phyloP scores from a whole-genome alignment of 2,113 vertebrate genomes.

The Sturnira hondurensis region DNA sequence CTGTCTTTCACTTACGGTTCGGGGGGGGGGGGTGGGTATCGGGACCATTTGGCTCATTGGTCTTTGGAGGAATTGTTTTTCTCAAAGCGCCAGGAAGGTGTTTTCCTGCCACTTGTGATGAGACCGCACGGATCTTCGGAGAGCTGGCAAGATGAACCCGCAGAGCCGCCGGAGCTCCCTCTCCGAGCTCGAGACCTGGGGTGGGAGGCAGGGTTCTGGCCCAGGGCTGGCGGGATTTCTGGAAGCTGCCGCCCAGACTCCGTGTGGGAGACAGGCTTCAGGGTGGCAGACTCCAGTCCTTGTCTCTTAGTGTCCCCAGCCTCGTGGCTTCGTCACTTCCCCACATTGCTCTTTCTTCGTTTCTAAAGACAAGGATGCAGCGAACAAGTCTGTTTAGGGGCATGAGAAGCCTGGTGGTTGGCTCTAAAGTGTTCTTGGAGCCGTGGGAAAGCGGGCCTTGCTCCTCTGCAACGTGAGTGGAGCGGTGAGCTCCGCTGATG shows the following conservation, averaged over 20 bases:
- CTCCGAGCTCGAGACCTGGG: neutral
- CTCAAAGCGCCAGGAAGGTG: neutral
- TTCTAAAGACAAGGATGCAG: neutral
- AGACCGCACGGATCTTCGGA: too few relatives aligned
- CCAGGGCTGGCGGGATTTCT: neutral
- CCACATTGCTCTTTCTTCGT: rapidly evolving
- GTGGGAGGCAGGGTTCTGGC: neutral
- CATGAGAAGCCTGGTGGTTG: neutral
- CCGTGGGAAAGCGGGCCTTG: neutral
- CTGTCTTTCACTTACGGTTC: neutral
- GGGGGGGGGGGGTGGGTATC: neutral
- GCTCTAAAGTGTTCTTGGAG: neutral
- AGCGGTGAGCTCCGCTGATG: neutral
- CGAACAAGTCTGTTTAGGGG: neutral
- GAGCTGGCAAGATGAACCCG: rapidly evolving
- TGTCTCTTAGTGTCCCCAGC: neutral
- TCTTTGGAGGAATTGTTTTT: neutral
- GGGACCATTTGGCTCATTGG: neutral
- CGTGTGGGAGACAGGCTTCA: neutral
- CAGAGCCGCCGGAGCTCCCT: neutral
- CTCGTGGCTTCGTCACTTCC: neutral
- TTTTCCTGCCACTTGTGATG: neutral
- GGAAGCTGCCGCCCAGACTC: neutral
- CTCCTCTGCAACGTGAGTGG: neutral
- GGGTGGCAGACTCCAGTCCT: neutral